Evolutionary conservation across 2,888 invertebrate species (phyloP).

Genomic region (Caenorhabditis wallacei): DNA sequence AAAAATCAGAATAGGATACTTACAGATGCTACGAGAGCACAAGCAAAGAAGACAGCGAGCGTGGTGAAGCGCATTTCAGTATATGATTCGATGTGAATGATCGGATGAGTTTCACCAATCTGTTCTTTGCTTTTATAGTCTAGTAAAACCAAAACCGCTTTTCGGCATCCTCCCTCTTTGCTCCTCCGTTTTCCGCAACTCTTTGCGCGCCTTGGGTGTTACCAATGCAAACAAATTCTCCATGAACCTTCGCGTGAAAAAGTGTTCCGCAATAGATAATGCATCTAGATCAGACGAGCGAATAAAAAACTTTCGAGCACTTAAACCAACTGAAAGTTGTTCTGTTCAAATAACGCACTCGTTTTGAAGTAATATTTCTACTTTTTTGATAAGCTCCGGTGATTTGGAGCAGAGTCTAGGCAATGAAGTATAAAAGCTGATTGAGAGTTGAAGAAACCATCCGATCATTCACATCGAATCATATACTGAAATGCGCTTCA

Average conservation of each 20-base stretch:
- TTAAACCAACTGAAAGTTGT: constrained; percentile 21
- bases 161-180: constrained; percentile 9
- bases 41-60: constrained; percentile 48
- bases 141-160: not conserved
- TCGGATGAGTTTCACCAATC: constrained; percentile 21
- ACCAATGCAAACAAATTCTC: constrained; percentile 50
- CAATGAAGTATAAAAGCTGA: constrained; percentile 23
- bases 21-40: constrained; percentile 54
- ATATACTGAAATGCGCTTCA: constrained; percentile 45
- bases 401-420: not conserved
- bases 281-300: constrained; percentile 17
- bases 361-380: not conserved
- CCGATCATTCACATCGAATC: constrained; percentile 34
- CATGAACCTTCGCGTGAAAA: constrained; percentile 45
- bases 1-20: not conserved
- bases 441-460: not conserved
- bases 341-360: constrained; percentile 1
- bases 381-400: constrained; percentile 1
- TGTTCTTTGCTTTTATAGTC: constrained; percentile 18
- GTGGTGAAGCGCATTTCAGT: constrained; percentile 47
- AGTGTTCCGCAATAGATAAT: constrained; percentile 36
- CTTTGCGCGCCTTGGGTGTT: constrained; percentile 8
- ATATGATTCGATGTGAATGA: constrained; percentile 17
- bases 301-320: constrained; percentile 13
- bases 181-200: not conserved